A percentile compares a stretch with the other conserved stretches of the same genome.
Conservation (phyloP, 2,888 invertebrate genomes). For the Folsomia manolachei region DNA sequence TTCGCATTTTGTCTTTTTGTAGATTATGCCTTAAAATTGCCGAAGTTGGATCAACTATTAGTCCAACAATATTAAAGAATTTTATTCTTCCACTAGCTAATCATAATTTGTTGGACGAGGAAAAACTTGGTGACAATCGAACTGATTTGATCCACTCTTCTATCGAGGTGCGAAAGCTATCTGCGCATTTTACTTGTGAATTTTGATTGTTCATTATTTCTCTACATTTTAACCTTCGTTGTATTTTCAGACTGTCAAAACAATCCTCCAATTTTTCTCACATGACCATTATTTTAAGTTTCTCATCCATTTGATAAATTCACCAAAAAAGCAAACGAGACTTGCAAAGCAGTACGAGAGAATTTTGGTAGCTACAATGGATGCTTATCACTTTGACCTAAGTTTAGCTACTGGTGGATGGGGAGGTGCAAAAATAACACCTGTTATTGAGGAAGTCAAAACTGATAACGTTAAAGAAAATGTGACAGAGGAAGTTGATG, state of each 20-base stretch:
- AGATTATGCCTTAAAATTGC: constrained; percentile 31
- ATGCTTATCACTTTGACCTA: constrained; percentile 43
- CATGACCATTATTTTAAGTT: constrained; percentile 41
- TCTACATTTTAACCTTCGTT: too few species aligned
- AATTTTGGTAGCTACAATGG: constrained; percentile 41
- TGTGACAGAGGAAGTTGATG: too few species aligned
- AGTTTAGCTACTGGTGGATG: constrained; percentile 20
- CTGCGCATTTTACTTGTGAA: background rate
- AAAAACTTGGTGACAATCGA: constrained; percentile 28
- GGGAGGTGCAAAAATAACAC: background rate
- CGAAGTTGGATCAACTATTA: constrained; percentile 21
- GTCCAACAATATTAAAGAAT: constrained; percentile 32
- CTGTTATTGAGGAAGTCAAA: background rate
- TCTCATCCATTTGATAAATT: constrained; percentile 28
- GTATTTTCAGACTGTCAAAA: constrained; percentile 27
- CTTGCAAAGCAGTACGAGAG: constrained; percentile 41
- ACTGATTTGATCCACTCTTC: constrained; percentile 43
- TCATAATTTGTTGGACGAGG: constrained; percentile 37
- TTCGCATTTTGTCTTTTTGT: background rate
- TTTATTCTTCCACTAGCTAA: constrained; percentile 37
- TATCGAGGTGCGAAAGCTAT: constrained; percentile 28
- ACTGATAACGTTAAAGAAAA: too few species aligned
- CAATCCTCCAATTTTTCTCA: constrained; percentile 25
- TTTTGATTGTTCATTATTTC: too few species aligned
- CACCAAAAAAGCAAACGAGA: constrained; percentile 33